Conservation (phyloP, 2,888 invertebrate genomes). For the Chouioia cunea region DNA sequence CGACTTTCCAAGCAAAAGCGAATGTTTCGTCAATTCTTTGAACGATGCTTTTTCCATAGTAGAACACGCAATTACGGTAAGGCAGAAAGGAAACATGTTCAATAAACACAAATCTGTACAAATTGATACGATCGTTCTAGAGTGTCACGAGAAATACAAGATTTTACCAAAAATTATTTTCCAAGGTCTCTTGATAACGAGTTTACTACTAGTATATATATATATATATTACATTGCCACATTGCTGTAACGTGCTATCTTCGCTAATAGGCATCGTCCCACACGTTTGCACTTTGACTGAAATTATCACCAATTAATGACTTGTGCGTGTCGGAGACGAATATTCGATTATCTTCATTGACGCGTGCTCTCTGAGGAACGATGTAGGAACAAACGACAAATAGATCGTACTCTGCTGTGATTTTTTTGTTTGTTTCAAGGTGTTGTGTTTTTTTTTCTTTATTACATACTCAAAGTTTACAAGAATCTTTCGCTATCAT, state of each 20-base stretch:
- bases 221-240: no score
- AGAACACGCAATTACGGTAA: neutral
- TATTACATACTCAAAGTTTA: slow-evolving; percentile 44
- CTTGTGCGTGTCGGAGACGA: neutral
- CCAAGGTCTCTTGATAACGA: slow-evolving; percentile 12
- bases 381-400: neutral
- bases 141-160: slow-evolving; percentile 24
- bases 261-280: no score
- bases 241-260: no score
- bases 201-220: neutral
- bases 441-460: slow-evolving; percentile 16
- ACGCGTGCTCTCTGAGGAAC: no score
- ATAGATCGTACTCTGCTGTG: slow-evolving; percentile 1
- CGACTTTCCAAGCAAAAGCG: neutral
- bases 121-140: slow-evolving; percentile 34
- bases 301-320: slow-evolving; percentile 11
- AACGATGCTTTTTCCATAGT: slow-evolving; percentile 20
- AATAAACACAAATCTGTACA: slow-evolving; percentile 27
- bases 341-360: no score
- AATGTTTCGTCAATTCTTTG: slow-evolving; percentile 10
- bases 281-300: slow-evolving; percentile 1
- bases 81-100: slow-evolving; percentile 11
- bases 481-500: slow-evolving; percentile 28
- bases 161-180: slow-evolving; percentile 27
- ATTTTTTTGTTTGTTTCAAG: slow-evolving; percentile 15